Evolutionary conservation across 2,888 invertebrate genomes (phyloP).

Genomic region (Ormyrus thymus): DNA sequence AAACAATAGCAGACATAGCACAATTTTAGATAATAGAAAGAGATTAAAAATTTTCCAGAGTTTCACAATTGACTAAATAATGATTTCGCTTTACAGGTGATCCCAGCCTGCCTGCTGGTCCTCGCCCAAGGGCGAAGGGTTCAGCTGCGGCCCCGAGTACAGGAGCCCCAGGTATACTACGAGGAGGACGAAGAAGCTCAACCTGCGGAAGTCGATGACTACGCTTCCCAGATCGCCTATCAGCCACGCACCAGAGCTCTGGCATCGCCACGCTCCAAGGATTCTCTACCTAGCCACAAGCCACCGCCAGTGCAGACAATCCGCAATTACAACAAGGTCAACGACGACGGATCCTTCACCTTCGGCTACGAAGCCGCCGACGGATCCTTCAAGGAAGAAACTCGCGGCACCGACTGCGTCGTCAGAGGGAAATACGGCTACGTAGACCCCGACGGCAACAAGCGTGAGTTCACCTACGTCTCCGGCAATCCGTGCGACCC

Average conservation of each 20-base stretch:
- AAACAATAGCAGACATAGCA: too few species aligned
- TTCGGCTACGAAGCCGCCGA: constrained; percentile 91
- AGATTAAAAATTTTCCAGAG: too few species aligned
- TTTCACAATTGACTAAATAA: too few species aligned
- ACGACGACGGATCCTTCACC: constrained; percentile 89
- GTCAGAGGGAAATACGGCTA: constrained; percentile 92
- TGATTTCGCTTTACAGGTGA: constrained; percentile 61
- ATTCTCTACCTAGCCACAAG: constrained; percentile 77
- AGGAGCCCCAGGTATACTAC: constrained; percentile 73
- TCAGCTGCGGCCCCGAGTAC: constrained; percentile 75
- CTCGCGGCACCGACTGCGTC: constrained; percentile 89
- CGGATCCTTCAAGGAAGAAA: constrained; percentile 91
- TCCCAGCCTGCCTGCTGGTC: constrained; percentile 68
- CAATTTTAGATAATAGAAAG: too few species aligned
- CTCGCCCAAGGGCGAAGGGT: constrained; percentile 75
- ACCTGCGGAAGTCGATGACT: constrained; percentile 66
- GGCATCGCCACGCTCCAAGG: constrained; percentile 76
- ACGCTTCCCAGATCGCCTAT: constrained; percentile 63
- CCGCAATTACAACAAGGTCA: constrained; percentile 88
- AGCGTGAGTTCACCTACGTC: constrained; percentile 90
- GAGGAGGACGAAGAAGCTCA: constrained; percentile 75
- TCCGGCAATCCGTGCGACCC: constrained; percentile 91
- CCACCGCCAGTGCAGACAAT: constrained; percentile 88
- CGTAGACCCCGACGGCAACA: constrained; percentile 90
- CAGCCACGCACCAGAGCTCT: constrained; percentile 72